phyloP scores from a whole-genome alignment of 2,113 vertebrate genomes.

The Siphamia tubifer region DNA sequence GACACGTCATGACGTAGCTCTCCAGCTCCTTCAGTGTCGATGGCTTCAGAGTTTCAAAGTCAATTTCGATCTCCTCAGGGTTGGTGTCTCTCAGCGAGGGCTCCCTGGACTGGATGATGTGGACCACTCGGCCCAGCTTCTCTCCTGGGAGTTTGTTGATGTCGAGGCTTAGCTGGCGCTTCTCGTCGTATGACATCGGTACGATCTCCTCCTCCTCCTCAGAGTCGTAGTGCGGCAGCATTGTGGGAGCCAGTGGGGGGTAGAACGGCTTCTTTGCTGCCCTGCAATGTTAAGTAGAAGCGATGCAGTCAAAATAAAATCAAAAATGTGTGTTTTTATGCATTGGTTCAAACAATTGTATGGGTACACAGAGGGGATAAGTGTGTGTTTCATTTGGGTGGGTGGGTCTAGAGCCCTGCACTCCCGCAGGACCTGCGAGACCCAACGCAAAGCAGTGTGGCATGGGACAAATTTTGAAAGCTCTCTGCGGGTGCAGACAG shows the following conservation, averaged over 20 bases:
- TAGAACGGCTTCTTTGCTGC: constrained; percentile 73
- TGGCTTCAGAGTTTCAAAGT: constrained; percentile 93
- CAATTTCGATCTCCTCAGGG: constrained; percentile 94
- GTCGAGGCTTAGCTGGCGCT: constrained; percentile 92
- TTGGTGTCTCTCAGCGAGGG: constrained; percentile 92
- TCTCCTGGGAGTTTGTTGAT: constrained; percentile 95
- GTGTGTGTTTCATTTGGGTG: no score
- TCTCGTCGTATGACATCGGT: constrained; percentile 94
- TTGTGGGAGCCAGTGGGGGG: constrained; percentile 24
- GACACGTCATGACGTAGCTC: constrained; percentile 90
- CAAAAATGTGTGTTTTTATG: no score
- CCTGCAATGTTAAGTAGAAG: constrained; percentile 38
- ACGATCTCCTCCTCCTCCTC: constrained; percentile 88
- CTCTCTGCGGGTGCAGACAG: no score
- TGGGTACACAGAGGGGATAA: no score
- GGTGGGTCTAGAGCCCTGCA: no score
- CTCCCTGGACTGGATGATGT: constrained; percentile 94
- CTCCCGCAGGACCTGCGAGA: no score
- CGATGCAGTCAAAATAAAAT: neutral
- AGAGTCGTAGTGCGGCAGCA: constrained; percentile 85
- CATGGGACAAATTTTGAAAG: no score
- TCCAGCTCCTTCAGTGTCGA: constrained; percentile 93
- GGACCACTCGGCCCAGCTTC: constrained; percentile 92
- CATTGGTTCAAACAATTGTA: no score
- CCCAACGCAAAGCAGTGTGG: no score